Evolutionary conservation across 2,888 invertebrate species (phyloP), one percentile per base, ranked within the genome.

Genomic region (Bombylius discolor): DNA sequence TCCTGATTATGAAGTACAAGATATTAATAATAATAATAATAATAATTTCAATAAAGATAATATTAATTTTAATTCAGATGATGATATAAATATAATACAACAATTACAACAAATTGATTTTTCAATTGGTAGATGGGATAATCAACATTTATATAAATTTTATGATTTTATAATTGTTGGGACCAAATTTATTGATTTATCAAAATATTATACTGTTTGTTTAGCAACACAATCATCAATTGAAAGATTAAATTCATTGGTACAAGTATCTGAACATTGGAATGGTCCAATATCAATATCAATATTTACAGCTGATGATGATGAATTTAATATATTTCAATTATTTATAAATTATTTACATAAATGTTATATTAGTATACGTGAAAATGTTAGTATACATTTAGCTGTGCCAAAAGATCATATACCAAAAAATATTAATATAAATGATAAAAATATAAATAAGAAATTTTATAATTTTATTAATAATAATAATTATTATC

Each of bases 161-260:
- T 88, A 84, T 69, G 89, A 90, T 68, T 83, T 84, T 64, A 82
- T 83, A 0, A 69, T 84, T 1, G 79, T 83, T 0, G 90, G 90
- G 1, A 81, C 82, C 5, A 74, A 79, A 58, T 90, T 82, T 64
- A 71, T 77, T 0, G 78, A 80, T 31, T 65, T 83, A 5, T 83
- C 82, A 13, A 70, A 77, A n/a, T 70, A 73, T 13, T 79, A 78
- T 56, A 74, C 75, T 23, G 84, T 87, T 13, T 88, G 88, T 64
- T 72, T 93, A 57, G 91, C 92, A 0, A 91, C 91, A 0, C 91
- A 93, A 70, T 85, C 86, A 63, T 92, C 92, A 0, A 77, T 93
- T 52, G 93, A 93, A 65, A 81, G 89, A 59, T 72, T 94, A 9
- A 80, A 82, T 61, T 89, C 90, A 47, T 69, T 93, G 23, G 80